A percentile compares a stretch with the other conserved stretches of the same genome.
These are phyloP conservation scores for Drosophila novamexicana DNA, from an alignment of 1,140 invertebrate species.

Conservation along the genomic window DNA sequence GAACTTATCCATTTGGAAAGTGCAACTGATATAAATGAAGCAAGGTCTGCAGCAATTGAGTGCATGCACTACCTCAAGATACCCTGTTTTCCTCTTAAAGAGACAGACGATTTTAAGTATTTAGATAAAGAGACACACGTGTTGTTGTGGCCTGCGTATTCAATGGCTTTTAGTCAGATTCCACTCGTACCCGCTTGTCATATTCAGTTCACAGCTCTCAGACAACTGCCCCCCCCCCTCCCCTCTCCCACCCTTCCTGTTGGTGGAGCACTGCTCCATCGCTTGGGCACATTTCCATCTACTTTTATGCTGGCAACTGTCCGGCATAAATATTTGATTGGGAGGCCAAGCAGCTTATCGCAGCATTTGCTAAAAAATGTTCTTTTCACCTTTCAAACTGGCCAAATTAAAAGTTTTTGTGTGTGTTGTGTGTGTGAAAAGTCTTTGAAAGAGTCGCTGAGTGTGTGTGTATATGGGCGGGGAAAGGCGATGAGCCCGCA, in stretches of 20 bases:
- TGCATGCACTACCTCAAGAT: no score
- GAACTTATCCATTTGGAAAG: no score
- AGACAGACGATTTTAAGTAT: no score
- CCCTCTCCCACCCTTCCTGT: not conserved
- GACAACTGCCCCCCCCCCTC: not conserved
- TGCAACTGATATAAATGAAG: no score
- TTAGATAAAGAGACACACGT: no score
- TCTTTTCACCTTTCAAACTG: conserved; percentile 75
- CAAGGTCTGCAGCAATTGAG: no score
- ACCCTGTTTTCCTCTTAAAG: no score
- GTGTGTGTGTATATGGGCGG: not conserved
- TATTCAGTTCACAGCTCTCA: conserved; percentile 13
- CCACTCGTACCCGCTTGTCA: not conserved
- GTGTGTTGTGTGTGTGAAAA: not conserved
- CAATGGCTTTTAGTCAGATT: not conserved
- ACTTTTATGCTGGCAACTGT: conserved; percentile 31
- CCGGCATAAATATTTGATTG: conserved; percentile 77
- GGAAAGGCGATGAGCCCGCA: not conserved
- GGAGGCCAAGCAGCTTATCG: conserved; percentile 48
- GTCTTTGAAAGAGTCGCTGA: conserved; percentile 52
- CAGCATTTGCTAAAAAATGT: conserved; percentile 16
- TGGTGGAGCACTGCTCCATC: not conserved
- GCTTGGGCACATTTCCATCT: conserved; percentile 1
- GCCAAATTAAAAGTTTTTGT: conserved; percentile 75
- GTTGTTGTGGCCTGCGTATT: no score